These are phyloP conservation scores for Ctenodactylus gundi DNA, from an alignment of 2,113 vertebrate species.

Conservation along the genomic window DNA sequence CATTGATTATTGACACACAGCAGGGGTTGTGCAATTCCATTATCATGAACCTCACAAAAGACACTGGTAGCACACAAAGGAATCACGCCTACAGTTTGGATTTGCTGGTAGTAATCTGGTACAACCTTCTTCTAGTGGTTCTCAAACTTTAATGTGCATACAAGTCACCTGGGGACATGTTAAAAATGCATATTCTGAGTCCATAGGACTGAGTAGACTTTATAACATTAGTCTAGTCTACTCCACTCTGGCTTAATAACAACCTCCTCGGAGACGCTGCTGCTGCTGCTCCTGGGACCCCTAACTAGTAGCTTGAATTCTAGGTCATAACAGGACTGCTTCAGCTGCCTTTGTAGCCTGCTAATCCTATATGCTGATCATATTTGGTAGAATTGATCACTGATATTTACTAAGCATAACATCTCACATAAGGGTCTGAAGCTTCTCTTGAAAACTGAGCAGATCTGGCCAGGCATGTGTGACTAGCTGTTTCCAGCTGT, in stretches of 20 bases:
- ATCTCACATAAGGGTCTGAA: neutral
- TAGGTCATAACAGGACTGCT: neutral
- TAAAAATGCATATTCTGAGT: neutral
- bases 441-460: neutral
- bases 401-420: neutral
- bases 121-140: neutral
- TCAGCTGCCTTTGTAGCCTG: neutral
- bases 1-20: neutral
- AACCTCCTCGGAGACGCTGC: neutral
- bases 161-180: neutral
- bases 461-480: neutral
- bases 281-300: neutral
- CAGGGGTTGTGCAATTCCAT: too few species aligned
- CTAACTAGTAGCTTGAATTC: neutral
- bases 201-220: neutral
- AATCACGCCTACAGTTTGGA: neutral
- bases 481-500: neutral
- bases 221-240: neutral
- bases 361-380: neutral
- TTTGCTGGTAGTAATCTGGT: neutral
- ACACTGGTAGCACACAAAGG: neutral
- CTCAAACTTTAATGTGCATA: neutral
- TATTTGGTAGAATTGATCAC: neutral
- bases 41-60: neutral
- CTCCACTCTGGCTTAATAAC: neutral